Conservation (phyloP, 2,888 invertebrate species). For the Cataglyphis rosenhaueri region DNA sequence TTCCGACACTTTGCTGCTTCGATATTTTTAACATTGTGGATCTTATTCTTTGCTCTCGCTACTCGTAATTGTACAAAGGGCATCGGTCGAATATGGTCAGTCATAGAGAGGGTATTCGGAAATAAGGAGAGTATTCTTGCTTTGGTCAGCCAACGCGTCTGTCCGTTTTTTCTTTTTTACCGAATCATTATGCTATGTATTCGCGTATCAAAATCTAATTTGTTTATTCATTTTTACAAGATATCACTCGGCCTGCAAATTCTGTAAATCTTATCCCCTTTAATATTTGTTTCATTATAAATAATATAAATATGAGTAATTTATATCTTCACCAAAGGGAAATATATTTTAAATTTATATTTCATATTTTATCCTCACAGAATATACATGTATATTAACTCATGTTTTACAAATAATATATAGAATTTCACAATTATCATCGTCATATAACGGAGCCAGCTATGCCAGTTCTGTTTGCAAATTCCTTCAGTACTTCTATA, state of each 20-base stretch:
- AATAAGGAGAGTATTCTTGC: conserved; percentile 8
- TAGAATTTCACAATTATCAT: background rate
- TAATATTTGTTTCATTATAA: background rate
- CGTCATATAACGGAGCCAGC: background rate
- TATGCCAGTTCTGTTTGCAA: conserved; percentile 1
- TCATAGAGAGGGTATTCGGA: background rate
- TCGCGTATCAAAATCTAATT: background rate
- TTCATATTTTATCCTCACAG: background rate
- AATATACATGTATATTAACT: background rate
- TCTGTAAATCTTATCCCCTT: background rate
- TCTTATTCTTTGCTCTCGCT: conserved; percentile 7
- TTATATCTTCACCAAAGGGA: background rate
- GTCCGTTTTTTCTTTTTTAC: background rate
- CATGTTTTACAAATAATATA: too few relatives aligned
- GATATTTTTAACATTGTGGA: conserved; percentile 18
- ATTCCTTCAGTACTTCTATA: conserved; percentile 26
- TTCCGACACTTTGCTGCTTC: background rate
- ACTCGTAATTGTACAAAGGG: conserved; percentile 9
- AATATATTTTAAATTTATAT: background rate
- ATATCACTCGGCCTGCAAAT: background rate
- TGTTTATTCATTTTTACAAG: background rate
- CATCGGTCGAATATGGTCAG: background rate
- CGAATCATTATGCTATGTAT: background rate
- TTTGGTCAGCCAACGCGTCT: background rate
- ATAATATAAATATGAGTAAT: background rate